A percentile compares a stretch with the other conserved stretches of the same genome.
Evolutionary conservation across 1,140 invertebrate genomes (phyloP).

Genomic region (Nasonia longicornis): DNA sequence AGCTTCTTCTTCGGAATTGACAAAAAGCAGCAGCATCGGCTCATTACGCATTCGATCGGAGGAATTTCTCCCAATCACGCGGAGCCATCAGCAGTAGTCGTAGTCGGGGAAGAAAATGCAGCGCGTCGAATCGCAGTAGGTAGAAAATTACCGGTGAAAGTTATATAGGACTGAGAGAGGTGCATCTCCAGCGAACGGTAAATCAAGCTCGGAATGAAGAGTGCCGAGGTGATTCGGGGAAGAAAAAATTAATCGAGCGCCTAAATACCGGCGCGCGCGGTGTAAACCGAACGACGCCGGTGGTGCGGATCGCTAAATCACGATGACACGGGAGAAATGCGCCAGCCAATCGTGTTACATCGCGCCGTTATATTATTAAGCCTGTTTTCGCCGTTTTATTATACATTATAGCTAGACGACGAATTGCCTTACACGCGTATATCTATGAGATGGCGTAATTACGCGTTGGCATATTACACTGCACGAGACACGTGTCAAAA

Average conservation of each 20-base stretch:
- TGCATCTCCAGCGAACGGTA: slow-evolving; percentile 8
- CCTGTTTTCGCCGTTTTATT: not conserved
- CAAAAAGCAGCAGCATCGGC: not conserved
- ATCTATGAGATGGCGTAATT: not conserved
- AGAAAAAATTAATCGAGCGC: slow-evolving; percentile 30
- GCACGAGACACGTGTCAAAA: not conserved
- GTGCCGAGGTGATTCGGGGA: slow-evolving; percentile 27
- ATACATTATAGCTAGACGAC: not conserved
- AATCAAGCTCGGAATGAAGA: slow-evolving; percentile 37
- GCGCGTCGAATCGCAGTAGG: slow-evolving; percentile 28
- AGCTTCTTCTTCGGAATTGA: not conserved
- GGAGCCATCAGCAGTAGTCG: not conserved
- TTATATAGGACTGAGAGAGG: slow-evolving; percentile 40
- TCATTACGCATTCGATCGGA: slow-evolving; percentile 18
- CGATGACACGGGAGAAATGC: slow-evolving; percentile 28
- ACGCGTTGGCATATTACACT: not conserved
- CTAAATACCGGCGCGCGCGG: slow-evolving; percentile 13
- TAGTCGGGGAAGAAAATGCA: slow-evolving; percentile 4
- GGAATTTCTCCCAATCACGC: slow-evolving; percentile 27
- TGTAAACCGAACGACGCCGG: slow-evolving; percentile 5
- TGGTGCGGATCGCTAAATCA: slow-evolving; percentile 35
- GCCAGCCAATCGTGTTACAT: slow-evolving; percentile 13
- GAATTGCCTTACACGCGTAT: not conserved
- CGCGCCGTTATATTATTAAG: not conserved
- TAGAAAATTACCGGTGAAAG: slow-evolving; percentile 53